Evolutionary conservation across 2,888 invertebrate genomes (phyloP), one percentile per base, ranked within the genome.

Genomic region (Chouioia cunea): DNA sequence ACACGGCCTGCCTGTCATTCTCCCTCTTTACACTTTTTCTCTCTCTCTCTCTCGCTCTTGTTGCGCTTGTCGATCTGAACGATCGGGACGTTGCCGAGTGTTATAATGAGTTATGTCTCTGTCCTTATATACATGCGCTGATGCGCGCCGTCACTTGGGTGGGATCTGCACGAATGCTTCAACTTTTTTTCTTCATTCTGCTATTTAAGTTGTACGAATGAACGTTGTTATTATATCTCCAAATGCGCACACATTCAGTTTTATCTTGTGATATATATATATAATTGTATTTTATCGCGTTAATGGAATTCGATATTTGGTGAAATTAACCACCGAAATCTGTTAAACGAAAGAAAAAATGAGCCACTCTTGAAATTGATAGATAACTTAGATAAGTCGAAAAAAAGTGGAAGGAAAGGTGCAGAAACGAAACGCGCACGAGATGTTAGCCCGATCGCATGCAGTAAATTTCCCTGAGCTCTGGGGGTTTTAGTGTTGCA

Each of bases 381-480:
- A 48, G 43, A 23, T 62, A 48, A 67, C 15, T 23, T 18, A 23
- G 15, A 48, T 36, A 36, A 57, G 46, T 36, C 43, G 6, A 16
- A 12, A 53, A 44, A 18, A 46, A 22, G 23, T 52, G 53, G 27
- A 54, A 48, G 43, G 53, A 67, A 36, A 20, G 36, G 46, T 0
- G 18, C 36, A 16, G 44, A 57, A 22, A 58, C 44, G 16, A 10
- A 68, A 15, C 47, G 53, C 10, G 54, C 69, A 48, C 63, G 73
- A 74, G 74, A 75, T 75, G 72, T 76, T 77, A 74, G 74, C 75
- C 78, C 79, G 80, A 80, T 80, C 77, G 80, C 80, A 81, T 81
- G 81, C 81, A 79, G 82, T 79, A 82, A 82, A 82, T 81, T 82
- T 80, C 79, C 79, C 76, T 77, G 76, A 76, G 76, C 71, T 69